Percentiles rank a stretch among this genome's conserved stretches.
Conservation (phyloP, 23 tunicate genomes). For the Ciona savignyi region DNA sequence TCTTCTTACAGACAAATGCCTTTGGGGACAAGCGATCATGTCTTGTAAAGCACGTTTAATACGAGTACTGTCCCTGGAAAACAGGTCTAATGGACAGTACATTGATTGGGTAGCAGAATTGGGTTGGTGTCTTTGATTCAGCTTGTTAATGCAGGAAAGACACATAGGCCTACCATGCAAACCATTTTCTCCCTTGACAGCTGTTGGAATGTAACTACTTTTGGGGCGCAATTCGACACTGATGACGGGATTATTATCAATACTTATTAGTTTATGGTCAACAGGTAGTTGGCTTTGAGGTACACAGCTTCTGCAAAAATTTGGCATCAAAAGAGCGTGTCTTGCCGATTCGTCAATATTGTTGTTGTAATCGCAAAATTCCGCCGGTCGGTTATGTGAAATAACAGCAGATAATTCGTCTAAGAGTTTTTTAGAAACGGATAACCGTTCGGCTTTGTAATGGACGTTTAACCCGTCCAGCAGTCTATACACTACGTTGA, state of each 20-base stretch:
- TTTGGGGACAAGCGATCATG: no score
- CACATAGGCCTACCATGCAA: not conserved
- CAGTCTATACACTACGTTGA: constrained; percentile 33
- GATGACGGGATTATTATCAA: constrained; percentile 12
- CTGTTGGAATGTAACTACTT: constrained; percentile 30
- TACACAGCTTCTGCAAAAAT: constrained; percentile 21
- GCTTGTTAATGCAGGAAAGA: not conserved
- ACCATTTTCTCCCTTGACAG: not conserved
- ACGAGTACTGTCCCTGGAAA: no score
- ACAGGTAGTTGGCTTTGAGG: not conserved
- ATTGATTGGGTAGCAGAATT: no score
- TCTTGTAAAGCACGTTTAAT: no score
- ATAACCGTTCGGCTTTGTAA: constrained; percentile 20
- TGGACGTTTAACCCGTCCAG: constrained; percentile 12
- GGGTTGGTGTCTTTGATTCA: not conserved
- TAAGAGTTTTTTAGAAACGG: constrained; percentile 16
- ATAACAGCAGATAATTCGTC: constrained; percentile 9
- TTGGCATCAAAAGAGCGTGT: constrained; percentile 34
- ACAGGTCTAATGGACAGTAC: no score
- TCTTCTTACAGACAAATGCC: no score
- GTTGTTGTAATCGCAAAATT: not conserved
- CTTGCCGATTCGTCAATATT: constrained; percentile 27
- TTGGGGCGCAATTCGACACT: constrained; percentile 60
- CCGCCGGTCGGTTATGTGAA: constrained; percentile 18
- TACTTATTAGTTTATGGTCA: not conserved